Conservation (phyloP, 2,888 invertebrate species). For the Standfussiana lucernea region DNA sequence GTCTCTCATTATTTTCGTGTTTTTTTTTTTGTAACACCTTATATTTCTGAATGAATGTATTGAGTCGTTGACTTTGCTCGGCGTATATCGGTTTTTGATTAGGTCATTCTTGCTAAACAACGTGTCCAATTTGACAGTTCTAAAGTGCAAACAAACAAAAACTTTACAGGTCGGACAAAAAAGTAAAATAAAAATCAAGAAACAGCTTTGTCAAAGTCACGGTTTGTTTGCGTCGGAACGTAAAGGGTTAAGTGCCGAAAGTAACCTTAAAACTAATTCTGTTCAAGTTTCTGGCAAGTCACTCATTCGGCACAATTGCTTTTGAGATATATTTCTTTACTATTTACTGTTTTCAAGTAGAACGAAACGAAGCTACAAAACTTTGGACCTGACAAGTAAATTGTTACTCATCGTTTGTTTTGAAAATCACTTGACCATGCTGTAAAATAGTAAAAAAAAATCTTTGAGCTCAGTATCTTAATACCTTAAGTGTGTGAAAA, state of each 20-base stretch:
- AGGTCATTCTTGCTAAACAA: slow-evolving; percentile 16
- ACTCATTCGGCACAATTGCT: slow-evolving; percentile 71
- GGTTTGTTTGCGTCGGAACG: slow-evolving; percentile 48
- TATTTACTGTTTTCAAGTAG: slow-evolving; percentile 55
- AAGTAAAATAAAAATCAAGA: slow-evolving; percentile 2
- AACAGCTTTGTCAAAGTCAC: slow-evolving; percentile 64
- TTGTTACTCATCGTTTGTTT: neutral
- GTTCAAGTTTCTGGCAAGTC: slow-evolving; percentile 71
- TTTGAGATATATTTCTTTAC: slow-evolving; percentile 65
- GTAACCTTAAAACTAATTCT: slow-evolving; percentile 70
- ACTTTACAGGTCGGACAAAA: neutral
- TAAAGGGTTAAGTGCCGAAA: slow-evolving; percentile 70
- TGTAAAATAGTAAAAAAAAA: neutral
- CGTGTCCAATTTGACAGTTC: slow-evolving; percentile 10
- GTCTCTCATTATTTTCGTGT: slow-evolving; percentile 21
- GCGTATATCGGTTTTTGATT: slow-evolving; percentile 32
- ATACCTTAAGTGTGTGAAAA: neutral
- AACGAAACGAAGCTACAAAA: slow-evolving; percentile 21
- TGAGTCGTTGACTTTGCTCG: slow-evolving; percentile 4
- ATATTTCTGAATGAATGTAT: slow-evolving; percentile 13
- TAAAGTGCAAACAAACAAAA: neutral
- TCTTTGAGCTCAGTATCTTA: neutral
- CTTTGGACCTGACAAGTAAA: slow-evolving; percentile 18
- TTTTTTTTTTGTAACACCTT: slow-evolving; percentile 21
- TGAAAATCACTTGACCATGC: neutral